phyloP scores from a whole-genome alignment of 53 echinoderm and acorn worm genomes.

The Arbacia lixula region DNA sequence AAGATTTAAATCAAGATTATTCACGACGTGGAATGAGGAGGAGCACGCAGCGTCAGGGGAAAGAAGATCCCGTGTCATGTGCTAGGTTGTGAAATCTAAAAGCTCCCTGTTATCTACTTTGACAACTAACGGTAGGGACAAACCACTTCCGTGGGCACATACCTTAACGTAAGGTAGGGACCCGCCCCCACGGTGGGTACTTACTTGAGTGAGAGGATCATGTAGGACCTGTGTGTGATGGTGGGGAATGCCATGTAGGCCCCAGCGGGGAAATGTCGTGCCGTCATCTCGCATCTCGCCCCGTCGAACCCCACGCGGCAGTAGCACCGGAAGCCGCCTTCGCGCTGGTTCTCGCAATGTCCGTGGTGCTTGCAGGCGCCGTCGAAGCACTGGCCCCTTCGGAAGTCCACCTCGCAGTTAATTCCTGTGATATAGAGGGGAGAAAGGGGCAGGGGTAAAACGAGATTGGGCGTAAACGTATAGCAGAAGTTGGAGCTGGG shows the following conservation, averaged over 20 bases:
- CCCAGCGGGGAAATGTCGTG: constrained; percentile 79
- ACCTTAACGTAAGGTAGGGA: not conserved
- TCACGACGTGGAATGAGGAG: too few relatives aligned
- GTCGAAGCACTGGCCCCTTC: constrained; percentile 64
- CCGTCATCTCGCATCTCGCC: constrained; percentile 68
- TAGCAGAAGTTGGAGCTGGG: too few relatives aligned
- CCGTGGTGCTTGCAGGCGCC: constrained; percentile 88
- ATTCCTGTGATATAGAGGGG: constrained; percentile 61
- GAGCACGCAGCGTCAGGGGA: too few relatives aligned
- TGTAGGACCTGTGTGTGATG: constrained; percentile 68
- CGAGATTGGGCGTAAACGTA: too few relatives aligned
- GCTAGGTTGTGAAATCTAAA: too few relatives aligned
- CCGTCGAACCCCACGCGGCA: constrained; percentile 76
- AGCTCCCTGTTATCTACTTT: too few relatives aligned
- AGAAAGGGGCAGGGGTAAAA: not conserved
- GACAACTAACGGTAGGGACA: too few relatives aligned
- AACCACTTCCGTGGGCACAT: too few relatives aligned
- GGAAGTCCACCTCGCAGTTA: constrained; percentile 76
- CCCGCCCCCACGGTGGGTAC: not conserved
- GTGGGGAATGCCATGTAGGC: constrained; percentile 92
- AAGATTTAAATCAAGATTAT: too few relatives aligned
- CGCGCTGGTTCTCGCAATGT: constrained; percentile 61
- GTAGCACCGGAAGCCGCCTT: constrained; percentile 75
- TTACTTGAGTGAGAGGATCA: constrained; percentile 94
- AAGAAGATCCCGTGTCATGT: too few relatives aligned